Base-by-base conservation (phyloP, 2,113 vertebrate genomes). In the Ptilorrhoa leucosticta region DNA sequence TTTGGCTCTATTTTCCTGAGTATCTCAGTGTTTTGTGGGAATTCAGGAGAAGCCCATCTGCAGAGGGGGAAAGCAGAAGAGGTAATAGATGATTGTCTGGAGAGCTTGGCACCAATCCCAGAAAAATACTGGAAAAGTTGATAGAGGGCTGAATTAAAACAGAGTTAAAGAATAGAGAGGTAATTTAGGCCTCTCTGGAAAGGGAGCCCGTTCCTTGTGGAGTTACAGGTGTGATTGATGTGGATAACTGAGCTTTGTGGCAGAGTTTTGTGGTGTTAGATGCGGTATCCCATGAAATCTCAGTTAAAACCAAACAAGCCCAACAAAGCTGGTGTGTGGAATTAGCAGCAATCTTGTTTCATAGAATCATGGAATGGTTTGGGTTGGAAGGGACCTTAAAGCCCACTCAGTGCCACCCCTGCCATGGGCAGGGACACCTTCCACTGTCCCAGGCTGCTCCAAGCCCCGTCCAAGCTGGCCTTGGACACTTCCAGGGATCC, bases 11-110 rank as follows among this genome's bases (percentile, higher is more conserved):
- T 53, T n/a, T 12, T 10, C 28, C 33, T 3, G 0, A 4, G 7
- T 13, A 0, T 22, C 44, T n/a, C 3, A 5, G 39, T 26, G 42
- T 66, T 9, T 47, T n/a, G n/a, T 0, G 4, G 63, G 42, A n/a
- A 11, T 6, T 22, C 2, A 0, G 1, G 57, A 76, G 66, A 18
- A 92, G n/a, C 14, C 28, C 5, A 1, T 1, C 48, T 42, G n/a
- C 23, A 48, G 39, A 83, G 66, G 61, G 60, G 40, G n/a, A 75
- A 76, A 15, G 73, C 57, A 77, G 58, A 35, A 73, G 23, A 86
- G 71, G 37, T 8, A 15, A 39, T 14, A n/a, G 71, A 50, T 73
- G 45, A 19, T 65, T 87, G 44, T 82, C 53, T 76, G 82, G 70
- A 79, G 53, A 87, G 9, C 37, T 88, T 95, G 90, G 81, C 81